Conservation (phyloP, 2,113 vertebrate genomes). For the Hyperopisus bebe region DNA sequence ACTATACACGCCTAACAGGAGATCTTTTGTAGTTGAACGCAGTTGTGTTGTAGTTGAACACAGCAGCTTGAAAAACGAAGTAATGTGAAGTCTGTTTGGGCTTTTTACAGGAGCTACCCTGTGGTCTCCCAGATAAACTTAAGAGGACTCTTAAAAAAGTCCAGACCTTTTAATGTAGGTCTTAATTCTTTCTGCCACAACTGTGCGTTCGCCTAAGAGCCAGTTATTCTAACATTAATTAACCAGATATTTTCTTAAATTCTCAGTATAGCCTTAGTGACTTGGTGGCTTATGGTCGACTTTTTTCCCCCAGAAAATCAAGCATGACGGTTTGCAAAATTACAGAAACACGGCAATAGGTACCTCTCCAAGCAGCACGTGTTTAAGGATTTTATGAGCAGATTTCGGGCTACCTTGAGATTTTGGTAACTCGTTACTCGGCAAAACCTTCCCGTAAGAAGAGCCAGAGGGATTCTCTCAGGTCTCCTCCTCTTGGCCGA, state of each 20-base stretch:
- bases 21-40: neutral
- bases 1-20: neutral
- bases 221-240: neutral
- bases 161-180: neutral
- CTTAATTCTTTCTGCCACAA: neutral
- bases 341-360: neutral
- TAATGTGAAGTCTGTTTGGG: neutral
- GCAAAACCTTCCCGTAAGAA: constrained; percentile 1
- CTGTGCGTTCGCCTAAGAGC: neutral
- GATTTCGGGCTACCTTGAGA: neutral
- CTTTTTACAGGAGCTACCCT: neutral
- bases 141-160: neutral
- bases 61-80: neutral
- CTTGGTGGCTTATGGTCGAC: neutral
- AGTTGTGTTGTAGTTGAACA: neutral
- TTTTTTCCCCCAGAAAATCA: neutral
- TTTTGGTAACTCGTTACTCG: neutral
- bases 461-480: neutral
- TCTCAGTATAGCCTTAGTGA: neutral
- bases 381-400: neutral
- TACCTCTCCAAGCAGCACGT: neutral
- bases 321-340: neutral
- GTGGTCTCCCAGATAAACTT: neutral
- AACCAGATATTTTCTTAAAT: neutral
- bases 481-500: neutral